These are phyloP conservation scores for Biston betularia DNA, from an alignment of 2,888 invertebrate species.

Conservation along the genomic window DNA sequence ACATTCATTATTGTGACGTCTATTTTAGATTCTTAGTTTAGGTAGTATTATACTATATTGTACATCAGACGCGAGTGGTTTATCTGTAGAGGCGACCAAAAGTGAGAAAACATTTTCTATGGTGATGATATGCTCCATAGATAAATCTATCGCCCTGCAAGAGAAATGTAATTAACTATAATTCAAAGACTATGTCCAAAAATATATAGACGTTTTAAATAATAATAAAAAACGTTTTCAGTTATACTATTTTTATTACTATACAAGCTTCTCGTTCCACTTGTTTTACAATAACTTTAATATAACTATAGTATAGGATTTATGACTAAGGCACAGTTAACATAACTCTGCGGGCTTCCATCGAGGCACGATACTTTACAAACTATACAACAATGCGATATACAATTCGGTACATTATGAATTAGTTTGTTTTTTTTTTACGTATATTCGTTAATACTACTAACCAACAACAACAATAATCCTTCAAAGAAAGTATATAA, in stretches of 20 bases:
- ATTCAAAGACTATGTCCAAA: slow-evolving; percentile 24
- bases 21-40: slow-evolving; percentile 10
- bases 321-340: slow-evolving; percentile 69
- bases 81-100: neutral
- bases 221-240: slow-evolving; percentile 26
- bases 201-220: slow-evolving; percentile 3
- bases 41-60: neutral
- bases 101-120: no score
- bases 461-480: slow-evolving; percentile 23
- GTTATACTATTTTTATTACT: slow-evolving; percentile 37
- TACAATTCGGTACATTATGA: slow-evolving; percentile 9
- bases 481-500: slow-evolving; percentile 29
- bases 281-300: slow-evolving; percentile 18
- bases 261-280: slow-evolving; percentile 41
- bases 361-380: slow-evolving; percentile 63
- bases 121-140: neutral
- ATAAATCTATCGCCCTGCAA: neutral
- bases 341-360: slow-evolving; percentile 68
- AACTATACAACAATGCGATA: slow-evolving; percentile 40
- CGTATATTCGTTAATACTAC: slow-evolving; percentile 38
- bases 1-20: slow-evolving; percentile 12
- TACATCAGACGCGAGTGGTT: neutral
- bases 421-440: slow-evolving; percentile 31
- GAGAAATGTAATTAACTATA: neutral
- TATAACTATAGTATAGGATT: slow-evolving; percentile 42